phyloP scores from a whole-genome alignment of 2,888 invertebrate species.

The Caenorhabditis sp. region DNA sequence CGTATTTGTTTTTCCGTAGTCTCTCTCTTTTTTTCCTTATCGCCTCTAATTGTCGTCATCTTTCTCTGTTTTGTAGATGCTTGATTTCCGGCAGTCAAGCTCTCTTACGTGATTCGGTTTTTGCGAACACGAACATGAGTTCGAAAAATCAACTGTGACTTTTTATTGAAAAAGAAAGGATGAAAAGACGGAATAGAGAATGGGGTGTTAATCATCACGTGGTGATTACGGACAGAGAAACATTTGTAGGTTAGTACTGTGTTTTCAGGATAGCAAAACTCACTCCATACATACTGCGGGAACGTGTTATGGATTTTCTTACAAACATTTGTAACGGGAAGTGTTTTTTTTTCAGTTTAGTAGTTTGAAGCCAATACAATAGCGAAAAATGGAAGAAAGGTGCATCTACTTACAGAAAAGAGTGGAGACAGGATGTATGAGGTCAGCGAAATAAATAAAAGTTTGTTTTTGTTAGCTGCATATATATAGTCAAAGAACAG shows the following conservation, averaged over 20 bases:
- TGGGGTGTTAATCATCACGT: constrained; percentile 67
- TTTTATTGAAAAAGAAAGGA: constrained; percentile 32
- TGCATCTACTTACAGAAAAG: constrained; percentile 38
- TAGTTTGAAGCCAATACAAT: constrained; percentile 9
- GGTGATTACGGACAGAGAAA: constrained; percentile 66
- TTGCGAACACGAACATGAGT: constrained; percentile 3
- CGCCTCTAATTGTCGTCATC: constrained; percentile 54
- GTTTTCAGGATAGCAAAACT: constrained; percentile 47
- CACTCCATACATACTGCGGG: constrained; percentile 48
- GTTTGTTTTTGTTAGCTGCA: constrained; percentile 36
- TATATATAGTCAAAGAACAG: constrained; percentile 57
- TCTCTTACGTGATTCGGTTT: constrained; percentile 15
- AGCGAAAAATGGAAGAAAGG: neutral
- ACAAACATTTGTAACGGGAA: constrained; percentile 47
- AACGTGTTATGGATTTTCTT: constrained; percentile 59
- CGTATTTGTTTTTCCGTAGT: constrained; percentile 62
- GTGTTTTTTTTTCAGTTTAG: constrained; percentile 25
- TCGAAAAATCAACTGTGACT: constrained; percentile 60
- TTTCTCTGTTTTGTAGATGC: constrained; percentile 13
- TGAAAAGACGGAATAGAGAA: constrained; percentile 14
- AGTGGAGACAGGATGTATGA: constrained; percentile 47
- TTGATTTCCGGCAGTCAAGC: constrained; percentile 46
- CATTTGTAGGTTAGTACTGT: constrained; percentile 54
- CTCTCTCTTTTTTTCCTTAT: constrained; percentile 3
- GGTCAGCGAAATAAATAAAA: constrained; percentile 60